These are phyloP conservation scores for Amazona finschi DNA, from an alignment of 2,797 vertebrate genomes.

Conservation along the genomic window DNA sequence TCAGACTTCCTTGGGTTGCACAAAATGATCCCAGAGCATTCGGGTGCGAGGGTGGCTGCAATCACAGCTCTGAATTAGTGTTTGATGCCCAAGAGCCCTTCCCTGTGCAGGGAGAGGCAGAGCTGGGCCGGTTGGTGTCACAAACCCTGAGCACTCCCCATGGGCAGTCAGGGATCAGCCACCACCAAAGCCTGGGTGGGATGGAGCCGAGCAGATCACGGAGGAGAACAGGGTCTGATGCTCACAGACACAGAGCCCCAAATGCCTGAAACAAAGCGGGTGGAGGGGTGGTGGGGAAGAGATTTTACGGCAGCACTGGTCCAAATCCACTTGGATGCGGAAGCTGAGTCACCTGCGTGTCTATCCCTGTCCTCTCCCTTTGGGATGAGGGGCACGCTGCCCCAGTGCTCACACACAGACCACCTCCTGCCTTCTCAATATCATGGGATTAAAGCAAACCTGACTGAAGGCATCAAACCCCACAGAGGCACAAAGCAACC, in stretches of 20 bases:
- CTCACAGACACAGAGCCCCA: not conserved
- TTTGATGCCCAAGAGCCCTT: not conserved
- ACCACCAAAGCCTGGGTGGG: not conserved
- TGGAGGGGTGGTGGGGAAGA: not conserved
- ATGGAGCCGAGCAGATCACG: not conserved
- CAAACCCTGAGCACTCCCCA: not conserved
- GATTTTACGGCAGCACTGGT: not conserved
- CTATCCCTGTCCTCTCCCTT: not conserved
- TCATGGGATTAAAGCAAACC: not conserved
- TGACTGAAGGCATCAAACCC: not conserved
- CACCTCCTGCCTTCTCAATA: not conserved
- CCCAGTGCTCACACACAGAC: not conserved
- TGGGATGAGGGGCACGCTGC: not conserved
- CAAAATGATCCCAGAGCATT: not conserved
- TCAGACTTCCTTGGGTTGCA: not conserved
- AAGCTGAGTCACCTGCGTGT: not conserved
- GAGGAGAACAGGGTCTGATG: not conserved
- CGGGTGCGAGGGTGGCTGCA: not conserved
- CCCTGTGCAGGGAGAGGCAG: not conserved
- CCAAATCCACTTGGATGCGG: accelerated
- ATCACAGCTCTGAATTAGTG: not conserved
- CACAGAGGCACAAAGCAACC: not conserved
- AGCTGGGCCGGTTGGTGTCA: not conserved
- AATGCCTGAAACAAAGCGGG: not conserved
- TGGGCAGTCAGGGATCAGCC: accelerated